Percentiles rank a stretch among this genome's conserved stretches.
phyloP scores from a whole-genome alignment of 2,113 vertebrate genomes.

The Labrus mixtus region DNA sequence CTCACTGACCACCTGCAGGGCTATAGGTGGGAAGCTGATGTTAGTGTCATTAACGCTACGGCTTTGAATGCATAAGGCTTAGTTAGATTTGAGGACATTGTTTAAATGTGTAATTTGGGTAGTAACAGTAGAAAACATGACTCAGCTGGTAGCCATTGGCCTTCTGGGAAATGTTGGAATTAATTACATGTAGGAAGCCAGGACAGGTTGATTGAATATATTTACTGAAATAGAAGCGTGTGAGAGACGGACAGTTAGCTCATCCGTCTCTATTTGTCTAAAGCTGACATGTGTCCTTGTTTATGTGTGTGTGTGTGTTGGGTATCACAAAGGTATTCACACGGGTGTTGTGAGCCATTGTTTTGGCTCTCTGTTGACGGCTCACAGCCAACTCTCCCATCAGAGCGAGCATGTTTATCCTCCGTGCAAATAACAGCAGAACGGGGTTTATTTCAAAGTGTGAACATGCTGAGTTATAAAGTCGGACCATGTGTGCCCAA shows the following conservation, averaged over 20 bases:
- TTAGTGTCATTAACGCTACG: too few relatives aligned
- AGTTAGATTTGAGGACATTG: too few relatives aligned
- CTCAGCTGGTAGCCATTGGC: too few relatives aligned
- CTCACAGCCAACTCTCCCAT: background rate
- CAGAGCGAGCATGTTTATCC: slow-evolving; percentile 24
- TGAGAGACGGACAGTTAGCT: slow-evolving; percentile 5
- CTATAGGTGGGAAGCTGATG: too few relatives aligned
- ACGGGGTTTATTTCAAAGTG: background rate
- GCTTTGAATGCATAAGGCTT: too few relatives aligned
- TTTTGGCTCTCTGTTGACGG: background rate
- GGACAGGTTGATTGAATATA: slow-evolving; percentile 9
- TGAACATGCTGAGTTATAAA: slow-evolving; percentile 16
- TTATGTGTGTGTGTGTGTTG: background rate
- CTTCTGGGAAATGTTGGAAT: slow-evolving; percentile 34
- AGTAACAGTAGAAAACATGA: too few relatives aligned
- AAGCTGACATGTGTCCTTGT: slow-evolving; percentile 13
- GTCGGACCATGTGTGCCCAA: background rate
- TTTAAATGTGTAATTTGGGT: too few relatives aligned
- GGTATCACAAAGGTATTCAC: slow-evolving; percentile 19
- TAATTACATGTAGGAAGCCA: background rate
- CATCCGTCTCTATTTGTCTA: slow-evolving; percentile 4
- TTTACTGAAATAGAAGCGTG: slow-evolving; percentile 8
- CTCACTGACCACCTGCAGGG: too few relatives aligned
- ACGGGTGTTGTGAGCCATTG: background rate
- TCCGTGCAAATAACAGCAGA: slow-evolving; percentile 21